Evolutionary conservation across 1,140 invertebrate species (phyloP).

Genomic region (Pygmarrhopalites habei): DNA sequence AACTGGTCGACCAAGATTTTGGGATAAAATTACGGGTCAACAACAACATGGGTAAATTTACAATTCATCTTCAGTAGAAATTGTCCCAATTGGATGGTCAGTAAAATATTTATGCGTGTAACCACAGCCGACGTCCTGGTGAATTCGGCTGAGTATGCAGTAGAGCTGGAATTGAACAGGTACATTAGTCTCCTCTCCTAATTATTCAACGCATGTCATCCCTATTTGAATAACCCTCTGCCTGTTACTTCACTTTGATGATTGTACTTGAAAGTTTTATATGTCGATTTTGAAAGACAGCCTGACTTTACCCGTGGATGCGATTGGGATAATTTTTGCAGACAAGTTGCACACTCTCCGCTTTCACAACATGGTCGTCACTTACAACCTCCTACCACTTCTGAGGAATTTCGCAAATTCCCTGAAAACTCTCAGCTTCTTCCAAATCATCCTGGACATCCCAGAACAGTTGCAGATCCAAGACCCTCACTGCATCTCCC

Average conservation of each 20-base stretch:
- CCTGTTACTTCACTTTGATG: too few relatives aligned
- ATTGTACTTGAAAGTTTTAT: too few relatives aligned
- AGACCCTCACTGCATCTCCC: not conserved
- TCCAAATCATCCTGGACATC: constrained; percentile 1
- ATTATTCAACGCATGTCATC: too few relatives aligned
- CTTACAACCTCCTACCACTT: constrained; percentile 1
- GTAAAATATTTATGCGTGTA: too few relatives aligned
- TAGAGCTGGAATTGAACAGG: constrained; percentile 1
- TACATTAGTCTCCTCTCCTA: too few relatives aligned
- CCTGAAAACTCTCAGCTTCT: not conserved
- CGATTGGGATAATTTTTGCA: not conserved
- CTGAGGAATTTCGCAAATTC: not conserved
- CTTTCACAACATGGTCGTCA: constrained; percentile 10
- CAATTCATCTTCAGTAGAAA: too few relatives aligned
- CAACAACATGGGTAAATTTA: too few relatives aligned
- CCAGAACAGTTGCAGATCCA: not conserved
- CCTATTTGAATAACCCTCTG: too few relatives aligned
- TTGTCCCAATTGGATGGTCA: too few relatives aligned
- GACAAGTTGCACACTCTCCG: not conserved
- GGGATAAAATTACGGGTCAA: not conserved
- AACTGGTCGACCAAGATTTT: constrained; percentile 8
- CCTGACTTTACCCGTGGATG: not conserved
- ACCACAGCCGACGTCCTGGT: not conserved
- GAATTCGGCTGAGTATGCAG: not conserved
- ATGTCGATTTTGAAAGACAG: too few relatives aligned